Evolutionary conservation across 1,140 invertebrate genomes (phyloP), one percentile per base, ranked within the genome.

Genomic region (Zaprionus vittiger): DNA sequence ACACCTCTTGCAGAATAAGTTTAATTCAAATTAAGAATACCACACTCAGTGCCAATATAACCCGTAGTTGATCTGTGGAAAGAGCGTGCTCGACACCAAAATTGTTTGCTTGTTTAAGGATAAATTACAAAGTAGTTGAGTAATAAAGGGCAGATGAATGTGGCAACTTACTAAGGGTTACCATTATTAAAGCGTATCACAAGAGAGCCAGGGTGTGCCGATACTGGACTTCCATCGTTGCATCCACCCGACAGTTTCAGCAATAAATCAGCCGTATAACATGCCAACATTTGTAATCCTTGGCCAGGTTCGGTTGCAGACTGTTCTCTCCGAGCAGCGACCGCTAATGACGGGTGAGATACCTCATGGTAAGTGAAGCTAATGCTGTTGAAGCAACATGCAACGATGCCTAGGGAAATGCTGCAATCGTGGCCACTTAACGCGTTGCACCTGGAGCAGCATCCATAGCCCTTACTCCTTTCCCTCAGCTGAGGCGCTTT

Each of bases 281-380:
- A 34, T 17, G 31, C 24, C 62, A 38, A 12, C 56, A 11, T 38
- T 59, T 59, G 41, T 28, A 61, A 31, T 15, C 37, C 49, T 56
- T 47, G 61, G 17, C n/a, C n/a, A 47, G 41, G 24, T 38, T 5
- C 28, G n/a, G 26, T 14, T 55, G 12, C 14, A 38, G 7, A 14
- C 55, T 24, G 11, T 37, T 24, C 49, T n/a, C 59, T 31, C 47
- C 4, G 17, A 14, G 14, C 66, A 41, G 52, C 59, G 31, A 67
- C n/a, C 41, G 68, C 83, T 85, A 87, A 87, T 87, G 83, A 87
- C 57, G 83, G 87, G 83, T 87, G 77, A 87, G 87, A 87, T 87
- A 66, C 73, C 22, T 56, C 60, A 28, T 67, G 76, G 73, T 73
- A 74, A 22, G 59, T 55, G 60, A 68, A 72, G 69, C 77, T 70